These are phyloP conservation scores for Melinopterus prodromus DNA, from an alignment of 2,888 invertebrate species.

Conservation along the genomic window DNA sequence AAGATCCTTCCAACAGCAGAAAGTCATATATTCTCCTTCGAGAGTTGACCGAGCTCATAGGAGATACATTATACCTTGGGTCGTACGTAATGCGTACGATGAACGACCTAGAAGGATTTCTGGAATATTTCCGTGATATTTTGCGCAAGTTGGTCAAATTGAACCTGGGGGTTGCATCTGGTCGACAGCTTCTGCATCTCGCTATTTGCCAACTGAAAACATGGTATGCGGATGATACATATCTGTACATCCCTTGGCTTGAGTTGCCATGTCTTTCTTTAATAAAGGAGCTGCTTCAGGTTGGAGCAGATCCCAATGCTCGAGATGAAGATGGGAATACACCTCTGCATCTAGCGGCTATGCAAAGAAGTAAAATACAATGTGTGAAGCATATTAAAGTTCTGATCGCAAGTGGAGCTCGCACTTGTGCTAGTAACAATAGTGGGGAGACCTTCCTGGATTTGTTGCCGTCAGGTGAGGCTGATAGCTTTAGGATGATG, in stretches of 20 bases:
- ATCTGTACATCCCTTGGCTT: constrained; percentile 74
- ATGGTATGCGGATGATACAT: no score
- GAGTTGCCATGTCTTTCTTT: constrained; percentile 75
- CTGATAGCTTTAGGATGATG: no score
- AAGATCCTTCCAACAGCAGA: no score
- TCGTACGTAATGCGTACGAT: no score
- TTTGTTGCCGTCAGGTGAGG: no score
- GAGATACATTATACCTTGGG: no score
- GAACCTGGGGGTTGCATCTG: constrained; percentile 79
- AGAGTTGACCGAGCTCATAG: no score
- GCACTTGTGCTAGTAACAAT: constrained; percentile 67
- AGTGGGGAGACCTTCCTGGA: constrained; percentile 70
- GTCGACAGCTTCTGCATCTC: constrained; percentile 83
- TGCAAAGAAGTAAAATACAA: constrained; percentile 62
- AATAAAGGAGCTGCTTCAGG: constrained; percentile 76
- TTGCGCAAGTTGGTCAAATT: constrained; percentile 62
- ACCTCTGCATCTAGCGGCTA: constrained; percentile 85
- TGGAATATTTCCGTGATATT: no score
- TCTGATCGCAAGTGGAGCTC: constrained; percentile 80
- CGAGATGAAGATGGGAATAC: constrained; percentile 87
- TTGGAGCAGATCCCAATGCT: constrained; percentile 84
- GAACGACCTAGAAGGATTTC: no score
- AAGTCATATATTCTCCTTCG: no score
- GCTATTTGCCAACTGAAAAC: constrained; percentile 69
- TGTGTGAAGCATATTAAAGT: constrained; percentile 75